A percentile compares a stretch with the other conserved stretches of the same genome.
Evolutionary conservation across 1,140 invertebrate genomes (phyloP).

Genomic region (Papilio xuthus): DNA sequence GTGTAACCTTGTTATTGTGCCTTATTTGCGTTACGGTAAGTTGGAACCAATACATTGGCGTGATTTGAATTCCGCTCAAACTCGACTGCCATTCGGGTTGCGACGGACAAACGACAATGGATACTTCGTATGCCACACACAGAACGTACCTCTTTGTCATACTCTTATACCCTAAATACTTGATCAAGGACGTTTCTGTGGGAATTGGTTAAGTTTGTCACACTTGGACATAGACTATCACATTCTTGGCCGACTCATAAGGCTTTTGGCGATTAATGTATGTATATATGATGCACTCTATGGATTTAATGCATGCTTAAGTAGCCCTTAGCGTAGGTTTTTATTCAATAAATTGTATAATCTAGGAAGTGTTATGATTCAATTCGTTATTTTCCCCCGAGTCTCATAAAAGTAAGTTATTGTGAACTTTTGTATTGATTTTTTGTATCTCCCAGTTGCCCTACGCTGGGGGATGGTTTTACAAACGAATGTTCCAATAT

Average conservation of each 20-base stretch:
- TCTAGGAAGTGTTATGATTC: no score
- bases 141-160: conserved; percentile 59
- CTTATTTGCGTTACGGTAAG: conserved; percentile 77
- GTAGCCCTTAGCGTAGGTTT: no score
- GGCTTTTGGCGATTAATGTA: no score
- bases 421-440: no score
- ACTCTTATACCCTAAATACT: conserved; percentile 74
- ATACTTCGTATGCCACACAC: conserved; percentile 64
- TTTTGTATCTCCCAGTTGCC: no score
- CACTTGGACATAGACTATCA: background rate
- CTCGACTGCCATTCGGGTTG: conserved; percentile 55
- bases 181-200: conserved; percentile 69
- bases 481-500: no score
- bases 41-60: conserved; percentile 75
- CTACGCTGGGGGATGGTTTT: no score
- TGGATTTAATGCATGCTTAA: no score
- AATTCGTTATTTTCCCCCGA: no score
- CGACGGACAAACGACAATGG: conserved; percentile 59
- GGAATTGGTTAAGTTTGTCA: conserved; percentile 41
- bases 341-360: no score
- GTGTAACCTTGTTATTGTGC: conserved; percentile 57
- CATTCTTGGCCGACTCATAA: background rate
- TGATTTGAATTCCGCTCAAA: conserved; percentile 67
- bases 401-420: no score
- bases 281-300: no score